phyloP scores from a whole-genome alignment of 2,888 invertebrate species.

The Chrysotoxum bicinctum region DNA sequence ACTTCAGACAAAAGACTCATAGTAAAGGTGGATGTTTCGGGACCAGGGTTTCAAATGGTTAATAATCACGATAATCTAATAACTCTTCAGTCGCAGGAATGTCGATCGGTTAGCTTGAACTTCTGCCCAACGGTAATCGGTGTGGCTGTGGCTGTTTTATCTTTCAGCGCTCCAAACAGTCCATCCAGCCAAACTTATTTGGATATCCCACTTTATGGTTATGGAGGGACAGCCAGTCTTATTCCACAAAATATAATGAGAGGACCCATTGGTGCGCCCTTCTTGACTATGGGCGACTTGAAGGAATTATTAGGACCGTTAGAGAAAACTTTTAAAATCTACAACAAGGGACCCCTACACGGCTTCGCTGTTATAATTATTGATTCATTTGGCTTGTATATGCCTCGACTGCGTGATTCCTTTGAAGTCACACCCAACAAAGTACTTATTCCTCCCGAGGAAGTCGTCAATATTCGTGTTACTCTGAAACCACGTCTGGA shows the following conservation, averaged over 20 bases:
- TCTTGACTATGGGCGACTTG: conserved; percentile 84
- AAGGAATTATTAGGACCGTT: conserved; percentile 81
- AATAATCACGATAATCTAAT: conserved; percentile 79
- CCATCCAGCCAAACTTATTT: conserved; percentile 69
- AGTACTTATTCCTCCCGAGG: conserved; percentile 81
- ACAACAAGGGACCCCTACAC: conserved; percentile 84
- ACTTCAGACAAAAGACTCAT: conserved; percentile 83
- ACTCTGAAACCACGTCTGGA: conserved; percentile 82
- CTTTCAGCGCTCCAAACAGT: conserved; percentile 82
- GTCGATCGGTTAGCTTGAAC: conserved; percentile 83
- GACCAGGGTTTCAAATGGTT: conserved; percentile 82
- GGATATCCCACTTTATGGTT: conserved; percentile 83
- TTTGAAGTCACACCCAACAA: conserved; percentile 81
- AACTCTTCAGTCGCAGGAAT: conserved; percentile 84
- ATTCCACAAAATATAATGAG: conserved; percentile 83
- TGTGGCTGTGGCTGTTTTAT: conserved; percentile 83
- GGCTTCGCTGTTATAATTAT: conserved; percentile 82
- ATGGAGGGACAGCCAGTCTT: conserved; percentile 84
- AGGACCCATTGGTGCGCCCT: conserved; percentile 84
- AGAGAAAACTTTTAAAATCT: conserved; percentile 82
- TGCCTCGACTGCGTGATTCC: conserved; percentile 77
- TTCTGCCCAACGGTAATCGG: conserved; percentile 84
- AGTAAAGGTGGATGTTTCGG: conserved; percentile 83
- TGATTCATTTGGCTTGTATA: conserved; percentile 77
- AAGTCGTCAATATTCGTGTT: conserved; percentile 79